A percentile compares a stretch with the other conserved stretches of the same genome.
phyloP scores from a whole-genome alignment of 2,113 vertebrate genomes.

The Syrrhaptes paradoxus region DNA sequence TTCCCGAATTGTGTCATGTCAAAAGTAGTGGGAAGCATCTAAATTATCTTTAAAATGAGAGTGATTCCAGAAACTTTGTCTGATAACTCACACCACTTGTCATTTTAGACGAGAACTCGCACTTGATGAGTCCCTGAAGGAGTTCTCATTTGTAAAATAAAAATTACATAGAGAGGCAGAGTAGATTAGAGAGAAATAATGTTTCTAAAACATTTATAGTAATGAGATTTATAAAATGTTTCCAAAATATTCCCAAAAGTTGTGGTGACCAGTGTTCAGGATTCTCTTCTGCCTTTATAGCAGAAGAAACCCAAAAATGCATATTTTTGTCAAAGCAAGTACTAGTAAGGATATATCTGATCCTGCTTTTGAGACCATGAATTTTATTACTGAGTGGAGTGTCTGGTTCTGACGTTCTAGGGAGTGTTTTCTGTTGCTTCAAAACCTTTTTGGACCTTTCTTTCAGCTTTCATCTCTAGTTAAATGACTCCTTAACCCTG shows the following conservation, averaged over 20 bases:
- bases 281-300: not conserved
- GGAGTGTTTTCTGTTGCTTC: not conserved
- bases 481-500: slow-evolving; percentile 8
- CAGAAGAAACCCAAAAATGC: not conserved
- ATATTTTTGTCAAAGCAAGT: not conserved
- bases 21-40: not conserved
- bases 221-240: not conserved
- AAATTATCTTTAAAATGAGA: not conserved
- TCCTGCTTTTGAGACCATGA: not conserved
- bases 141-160: not conserved
- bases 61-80: not conserved
- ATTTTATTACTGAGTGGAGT: not conserved
- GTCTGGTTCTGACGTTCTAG: not conserved
- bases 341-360: not conserved
- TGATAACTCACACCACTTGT: not conserved
- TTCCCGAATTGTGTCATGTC: not conserved
- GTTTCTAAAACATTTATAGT: not conserved
- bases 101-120: not conserved
- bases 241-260: not conserved
- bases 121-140: not conserved
- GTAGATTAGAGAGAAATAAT: not conserved
- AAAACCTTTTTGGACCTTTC: not conserved
- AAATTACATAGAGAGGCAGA: not conserved
- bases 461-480: slow-evolving; percentile 13
- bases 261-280: not conserved